Base-by-base conservation (phyloP, 64 coral and sea anemone species). In the Montipora foliosa region DNA sequence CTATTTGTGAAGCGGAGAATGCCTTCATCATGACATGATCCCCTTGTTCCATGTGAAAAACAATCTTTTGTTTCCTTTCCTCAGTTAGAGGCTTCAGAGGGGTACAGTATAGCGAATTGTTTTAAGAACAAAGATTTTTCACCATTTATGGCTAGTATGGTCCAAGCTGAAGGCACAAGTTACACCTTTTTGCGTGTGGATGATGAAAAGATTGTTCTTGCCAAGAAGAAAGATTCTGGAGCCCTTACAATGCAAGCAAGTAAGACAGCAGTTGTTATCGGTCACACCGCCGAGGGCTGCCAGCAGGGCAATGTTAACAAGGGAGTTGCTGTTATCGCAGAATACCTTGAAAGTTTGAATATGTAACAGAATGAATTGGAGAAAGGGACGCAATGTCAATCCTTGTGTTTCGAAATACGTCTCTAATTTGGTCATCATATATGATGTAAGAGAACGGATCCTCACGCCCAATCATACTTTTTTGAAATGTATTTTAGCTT, bases 201-300 rank as follows among this genome's bases (percentile, higher is more conserved):
- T 16, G 91, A 92, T 45, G 73, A 92, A 29, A 77, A 73, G 37
- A 50, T 87, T 76, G 91, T 92, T 50, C 55, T 92, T 76, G 91
- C 80, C 62, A 92, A 92, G 52, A 78, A 44, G 8, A 77, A 76
- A 87, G 73, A 75, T 0, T 37, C 47, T 45, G 91, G 91, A 21
- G 82, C 81, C 15, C 57, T 92, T n/a, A 87, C 69, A 15, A 16
- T 87, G 37, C 91, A 92, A 92, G 77, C 91, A 64, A 92, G 72
- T 75, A 92, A 87, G 50, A 87, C 91, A 49, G 91, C 91, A 16
- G 55, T 92, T 87, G 91, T 92, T 21, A 49, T 92, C 6, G 91
- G 55, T 5, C 91, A 92, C 20, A 87, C 81, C 3, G 51, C 62
- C 13, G 91, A 92, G 6, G 91, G 91, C 3, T 71, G 67, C 0